Percentiles rank a stretch among this genome's conserved stretches.
Evolutionary conservation across 92 coral and sea anemone genomes (phyloP).

Genomic region (Parazoanthus darwini): DNA sequence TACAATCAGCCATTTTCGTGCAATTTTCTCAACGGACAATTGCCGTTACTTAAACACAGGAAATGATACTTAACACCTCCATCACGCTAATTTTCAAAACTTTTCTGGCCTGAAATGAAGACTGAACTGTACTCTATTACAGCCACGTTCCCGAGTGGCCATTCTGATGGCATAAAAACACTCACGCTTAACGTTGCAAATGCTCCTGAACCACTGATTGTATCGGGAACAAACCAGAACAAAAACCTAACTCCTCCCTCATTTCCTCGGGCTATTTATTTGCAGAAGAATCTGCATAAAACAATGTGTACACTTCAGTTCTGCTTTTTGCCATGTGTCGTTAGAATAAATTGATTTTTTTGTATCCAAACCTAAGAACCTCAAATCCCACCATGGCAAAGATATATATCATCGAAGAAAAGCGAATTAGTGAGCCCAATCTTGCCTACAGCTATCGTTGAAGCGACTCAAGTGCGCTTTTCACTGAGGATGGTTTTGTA

Average conservation of each 20-base stretch:
- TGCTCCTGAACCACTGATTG: background rate
- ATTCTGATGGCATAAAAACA: background rate
- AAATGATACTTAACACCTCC: constrained; percentile 4
- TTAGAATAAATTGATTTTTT: background rate
- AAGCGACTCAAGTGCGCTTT: background rate
- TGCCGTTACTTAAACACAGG: constrained; percentile 37
- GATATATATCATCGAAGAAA: background rate
- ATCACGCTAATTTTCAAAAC: constrained; percentile 33
- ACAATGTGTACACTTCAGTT: constrained; percentile 16
- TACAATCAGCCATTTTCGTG: constrained; percentile 35
- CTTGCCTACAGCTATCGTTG: constrained; percentile 18
- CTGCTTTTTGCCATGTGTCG: constrained; percentile 18
- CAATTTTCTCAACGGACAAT: constrained; percentile 43
- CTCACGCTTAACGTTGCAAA: background rate
- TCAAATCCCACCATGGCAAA: background rate
- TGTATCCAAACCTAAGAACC: background rate
- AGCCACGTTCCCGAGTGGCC: background rate
- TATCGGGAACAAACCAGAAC: constrained; percentile 6
- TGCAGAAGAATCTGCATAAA: constrained; percentile 23
- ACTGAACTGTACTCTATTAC: background rate
- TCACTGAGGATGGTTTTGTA: constrained; percentile 4
- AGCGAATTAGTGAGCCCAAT: background rate
- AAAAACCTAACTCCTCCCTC: constrained; percentile 21
- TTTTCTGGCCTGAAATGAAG: constrained; percentile 11
- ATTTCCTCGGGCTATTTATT: constrained; percentile 33